Base-by-base conservation (phyloP, 2,888 invertebrate genomes). In the Notodonta ziczac region DNA sequence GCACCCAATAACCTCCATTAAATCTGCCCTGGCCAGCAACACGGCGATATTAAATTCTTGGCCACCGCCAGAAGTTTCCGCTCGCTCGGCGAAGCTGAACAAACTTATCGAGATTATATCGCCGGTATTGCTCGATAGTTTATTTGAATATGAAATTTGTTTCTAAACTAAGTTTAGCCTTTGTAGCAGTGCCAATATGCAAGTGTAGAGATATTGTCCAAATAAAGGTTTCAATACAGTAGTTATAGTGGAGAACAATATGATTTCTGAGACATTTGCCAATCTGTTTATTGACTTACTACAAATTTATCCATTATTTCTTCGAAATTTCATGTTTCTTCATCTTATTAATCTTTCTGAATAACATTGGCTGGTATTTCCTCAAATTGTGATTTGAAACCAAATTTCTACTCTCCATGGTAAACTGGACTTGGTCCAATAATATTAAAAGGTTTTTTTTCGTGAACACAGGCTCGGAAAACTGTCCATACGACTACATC, bases 401-500 rank as follows among this genome's bases (percentile, higher is more conserved):
- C 1, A 24, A 24, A 24, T 24, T 24, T 24, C 24, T 2, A 24
- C 1, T 24, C 24, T 24, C 24, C 1, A 24, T 24, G 24, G 24
- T 24, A 24, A 24, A 24, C 24, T 24, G 24, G 24, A 24, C 24
- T 24, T 24, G 1, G 24, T 24, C 2, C 2, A 24, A 24, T 24
- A 24, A 24, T 24, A 24, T 24, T 24, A 24, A 24, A 24, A 24
- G 24, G 7, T 52, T 50, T 53, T 48, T 52, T 24, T 24, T 24
- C 24, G 24, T 24, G 24, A 24, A 6, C 14, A 0, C 84, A 96
- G 96, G 97, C 48, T 96, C 96, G 69, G 97, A 97, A 78, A 97
- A 97, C 82, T 98, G 98, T 81, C 98, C 98, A 0, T 98, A 96
- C 88, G 98, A 98, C 88, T 98, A 97, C 94, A 96, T 98, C 71